These are phyloP conservation scores for Calyptommatus sinebrachiatus DNA, from an alignment of 2,113 vertebrate species.

Conservation along the genomic window DNA sequence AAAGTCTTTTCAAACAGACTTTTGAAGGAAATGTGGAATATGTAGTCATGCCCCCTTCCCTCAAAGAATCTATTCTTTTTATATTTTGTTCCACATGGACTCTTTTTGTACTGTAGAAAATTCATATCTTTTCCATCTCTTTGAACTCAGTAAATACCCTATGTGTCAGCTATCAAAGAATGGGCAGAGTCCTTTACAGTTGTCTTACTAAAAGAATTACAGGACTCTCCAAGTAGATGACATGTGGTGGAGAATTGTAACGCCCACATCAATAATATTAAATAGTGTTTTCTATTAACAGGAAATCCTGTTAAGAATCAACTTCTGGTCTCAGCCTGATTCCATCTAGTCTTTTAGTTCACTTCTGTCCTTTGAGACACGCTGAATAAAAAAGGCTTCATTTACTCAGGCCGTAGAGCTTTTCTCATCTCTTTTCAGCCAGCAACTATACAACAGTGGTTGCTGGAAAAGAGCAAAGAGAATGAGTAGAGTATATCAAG, in stretches of 20 bases:
- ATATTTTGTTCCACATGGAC: constrained; percentile 12
- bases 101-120: constrained; percentile 6
- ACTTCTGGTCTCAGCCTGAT: constrained; percentile 69
- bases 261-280: constrained; percentile 67
- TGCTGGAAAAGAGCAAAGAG: constrained; percentile 41
- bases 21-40: constrained; percentile 33
- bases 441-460: constrained; percentile 54
- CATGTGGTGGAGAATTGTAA: constrained; percentile 51
- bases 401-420: constrained; percentile 53
- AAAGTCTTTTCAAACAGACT: constrained; percentile 19
- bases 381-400: constrained; percentile 62
- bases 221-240: constrained; percentile 43
- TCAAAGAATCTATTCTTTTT: constrained; percentile 15
- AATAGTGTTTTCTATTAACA: constrained; percentile 60
- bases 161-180: constrained; percentile 48
- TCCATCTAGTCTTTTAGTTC: constrained; percentile 66
- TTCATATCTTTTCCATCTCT: constrained; percentile 48
- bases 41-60: not conserved
- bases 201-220: constrained; percentile 53
- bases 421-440: constrained; percentile 51
- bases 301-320: constrained; percentile 57
- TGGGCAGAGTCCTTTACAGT: constrained; percentile 39
- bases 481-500: constrained; percentile 50
- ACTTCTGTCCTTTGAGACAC: constrained; percentile 47
- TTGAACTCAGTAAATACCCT: constrained; percentile 53